phyloP scores from a whole-genome alignment of 2,797 vertebrate species.

The Setipinna tenuifilis region DNA sequence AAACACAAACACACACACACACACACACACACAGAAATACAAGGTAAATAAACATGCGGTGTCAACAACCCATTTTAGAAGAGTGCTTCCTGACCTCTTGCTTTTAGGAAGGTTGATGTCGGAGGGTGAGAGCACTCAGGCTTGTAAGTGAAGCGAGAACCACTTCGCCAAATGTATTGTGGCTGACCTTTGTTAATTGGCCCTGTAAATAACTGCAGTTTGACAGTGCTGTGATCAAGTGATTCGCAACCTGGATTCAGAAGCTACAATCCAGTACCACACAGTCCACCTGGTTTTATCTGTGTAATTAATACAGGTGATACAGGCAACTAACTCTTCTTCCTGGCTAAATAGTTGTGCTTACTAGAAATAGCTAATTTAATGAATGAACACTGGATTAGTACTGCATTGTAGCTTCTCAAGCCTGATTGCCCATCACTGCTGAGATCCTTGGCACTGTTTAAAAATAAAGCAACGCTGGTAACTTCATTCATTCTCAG shows the following conservation, averaged over 20 bases:
- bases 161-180: not conserved
- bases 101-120: not conserved
- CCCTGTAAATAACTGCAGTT: not conserved
- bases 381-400: too few relatives aligned
- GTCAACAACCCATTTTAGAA: slow-evolving; percentile 13
- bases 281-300: too few relatives aligned
- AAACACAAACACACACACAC: slow-evolving; percentile 34
- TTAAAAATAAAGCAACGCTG: not conserved
- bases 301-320: too few relatives aligned
- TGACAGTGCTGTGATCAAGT: too few relatives aligned
- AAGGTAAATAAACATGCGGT: slow-evolving; percentile 43
- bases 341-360: too few relatives aligned
- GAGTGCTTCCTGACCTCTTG: slow-evolving; percentile 17
- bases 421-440: too few relatives aligned
- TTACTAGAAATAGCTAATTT: too few relatives aligned
- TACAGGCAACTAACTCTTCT: too few relatives aligned
- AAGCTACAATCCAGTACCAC: too few relatives aligned
- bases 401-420: too few relatives aligned
- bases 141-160: not conserved
- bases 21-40: slow-evolving; percentile 2
- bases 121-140: not conserved
- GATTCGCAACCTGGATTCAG: too few relatives aligned
- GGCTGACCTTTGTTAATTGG: not conserved
- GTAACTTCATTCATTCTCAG: not conserved
- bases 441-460: not conserved